Base-by-base conservation (phyloP, 2,797 vertebrate species). In the Anableps anableps region DNA sequence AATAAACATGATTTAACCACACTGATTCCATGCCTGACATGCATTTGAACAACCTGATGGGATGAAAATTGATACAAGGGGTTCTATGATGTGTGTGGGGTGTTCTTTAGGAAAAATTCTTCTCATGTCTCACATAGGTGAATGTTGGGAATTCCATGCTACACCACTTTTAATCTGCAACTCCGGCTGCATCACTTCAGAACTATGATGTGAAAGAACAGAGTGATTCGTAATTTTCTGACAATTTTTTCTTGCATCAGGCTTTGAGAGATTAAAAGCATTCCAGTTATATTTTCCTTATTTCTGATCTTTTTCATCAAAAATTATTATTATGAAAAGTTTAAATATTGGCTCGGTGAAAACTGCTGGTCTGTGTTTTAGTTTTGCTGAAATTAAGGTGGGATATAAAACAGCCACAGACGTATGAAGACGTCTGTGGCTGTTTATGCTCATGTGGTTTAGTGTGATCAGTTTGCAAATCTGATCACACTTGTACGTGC, bases 291-390 rank as follows among this genome's bases (percentile, higher is more conserved):
- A 21, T 41, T 38, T 66, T 71, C 41, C 26, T 3, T 71, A 6
- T 45, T 45, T 71, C 26, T 45, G 4, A 70, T 55, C 0, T 31
- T 29, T 34, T 29, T 43, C 0, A 1, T 13, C 21, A n/a, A 34
- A 21, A 34, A 64, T 0, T 21, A n/a, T 36, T n/a, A 43, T 38
- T 51, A 43, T 43, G 43, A 41, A 45, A 73, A 50, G 7, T 11
- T 78, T 36, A 26, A 51, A 1, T 80, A 48, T 75, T 80, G 83
- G 76, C 78, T 88, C 89, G 64, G 85, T 93, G 89, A 93, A 95
- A 80, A 41, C 94, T 94, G 92, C 90, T 95, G 94, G 83, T 72
- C 79, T 5, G 77, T 86, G 83, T 82, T 80, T 50, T n/a, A n/a
- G 48, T 23, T 76, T 62, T 29, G 79, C 88, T 89, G 23, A 82